phyloP scores from a whole-genome alignment of 2,113 vertebrate genomes.

The Microcebus ravelobensis region DNA sequence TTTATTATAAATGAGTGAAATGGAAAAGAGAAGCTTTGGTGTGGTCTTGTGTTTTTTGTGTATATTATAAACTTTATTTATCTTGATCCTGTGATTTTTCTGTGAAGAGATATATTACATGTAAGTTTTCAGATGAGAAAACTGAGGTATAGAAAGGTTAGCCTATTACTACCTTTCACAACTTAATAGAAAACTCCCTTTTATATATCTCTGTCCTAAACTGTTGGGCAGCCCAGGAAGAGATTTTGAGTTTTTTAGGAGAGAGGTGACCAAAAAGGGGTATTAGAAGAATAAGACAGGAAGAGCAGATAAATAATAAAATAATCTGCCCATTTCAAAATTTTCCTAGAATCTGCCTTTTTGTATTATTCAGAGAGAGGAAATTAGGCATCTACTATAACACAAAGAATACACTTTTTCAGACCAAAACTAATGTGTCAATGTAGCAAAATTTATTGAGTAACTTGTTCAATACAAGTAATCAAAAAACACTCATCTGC shows the following conservation, averaged over 20 bases:
- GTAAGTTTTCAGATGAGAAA: not conserved
- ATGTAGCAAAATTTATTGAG: not conserved
- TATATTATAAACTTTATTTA: not conserved
- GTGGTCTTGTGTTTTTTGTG: not conserved
- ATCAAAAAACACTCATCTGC: not conserved
- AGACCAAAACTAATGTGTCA: not conserved
- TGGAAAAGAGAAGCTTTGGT: not conserved
- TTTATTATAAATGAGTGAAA: not conserved
- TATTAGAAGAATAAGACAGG: not conserved
- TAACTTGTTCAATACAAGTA: not conserved
- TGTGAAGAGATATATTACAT: not conserved
- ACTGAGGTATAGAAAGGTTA: not conserved
- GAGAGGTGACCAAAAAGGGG: not conserved
- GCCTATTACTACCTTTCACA: not conserved
- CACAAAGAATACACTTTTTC: not conserved
- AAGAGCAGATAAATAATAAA: not conserved
- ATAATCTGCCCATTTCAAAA: not conserved
- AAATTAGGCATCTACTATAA: not conserved
- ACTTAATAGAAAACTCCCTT: not conserved
- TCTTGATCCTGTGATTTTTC: not conserved
- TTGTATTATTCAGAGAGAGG: not conserved
- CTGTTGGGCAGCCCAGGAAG: not conserved
- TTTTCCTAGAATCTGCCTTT: not conserved
- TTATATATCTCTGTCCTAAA: not conserved
- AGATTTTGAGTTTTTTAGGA: not conserved